Conservation (phyloP, 1,140 invertebrate species). For the Bombus terrestris region DNA sequence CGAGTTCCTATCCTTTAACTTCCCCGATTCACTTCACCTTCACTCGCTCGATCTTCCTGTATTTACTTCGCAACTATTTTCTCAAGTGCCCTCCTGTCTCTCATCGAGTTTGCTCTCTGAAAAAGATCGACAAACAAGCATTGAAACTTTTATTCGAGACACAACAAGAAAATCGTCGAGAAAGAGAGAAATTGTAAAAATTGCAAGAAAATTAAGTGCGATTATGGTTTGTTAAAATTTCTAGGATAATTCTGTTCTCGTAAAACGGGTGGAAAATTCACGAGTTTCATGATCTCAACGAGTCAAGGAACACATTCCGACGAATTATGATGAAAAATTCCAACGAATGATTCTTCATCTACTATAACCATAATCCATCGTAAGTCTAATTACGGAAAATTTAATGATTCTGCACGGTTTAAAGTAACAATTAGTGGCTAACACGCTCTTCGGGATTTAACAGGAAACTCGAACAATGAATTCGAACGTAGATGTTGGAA, state of each 20-base stretch:
- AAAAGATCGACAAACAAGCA: background rate
- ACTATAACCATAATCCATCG: background rate
- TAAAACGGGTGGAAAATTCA: too few relatives aligned
- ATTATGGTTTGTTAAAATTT: too few relatives aligned
- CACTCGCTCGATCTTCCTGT: background rate
- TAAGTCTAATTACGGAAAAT: background rate
- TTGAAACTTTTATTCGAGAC: background rate
- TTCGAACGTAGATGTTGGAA: background rate
- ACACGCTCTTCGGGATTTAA: background rate
- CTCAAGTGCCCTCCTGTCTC: background rate
- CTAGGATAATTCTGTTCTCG: too few relatives aligned
- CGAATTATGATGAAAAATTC: background rate
- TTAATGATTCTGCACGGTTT: background rate
- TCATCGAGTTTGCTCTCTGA: background rate
- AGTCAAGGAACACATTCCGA: too few relatives aligned
- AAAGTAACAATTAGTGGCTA: slow-evolving; percentile 39
- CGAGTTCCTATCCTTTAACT: too few relatives aligned
- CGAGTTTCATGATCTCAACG: too few relatives aligned
- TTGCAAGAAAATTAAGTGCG: too few relatives aligned
- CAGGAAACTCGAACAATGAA: background rate
- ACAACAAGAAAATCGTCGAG: background rate
- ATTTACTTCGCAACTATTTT: background rate
- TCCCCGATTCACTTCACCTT: background rate
- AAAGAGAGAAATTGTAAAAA: too few relatives aligned
- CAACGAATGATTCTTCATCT: background rate